Conservation (phyloP, 37 sponge, comb jelly and placozoan genomes). For the Beroe forskalii region DNA sequence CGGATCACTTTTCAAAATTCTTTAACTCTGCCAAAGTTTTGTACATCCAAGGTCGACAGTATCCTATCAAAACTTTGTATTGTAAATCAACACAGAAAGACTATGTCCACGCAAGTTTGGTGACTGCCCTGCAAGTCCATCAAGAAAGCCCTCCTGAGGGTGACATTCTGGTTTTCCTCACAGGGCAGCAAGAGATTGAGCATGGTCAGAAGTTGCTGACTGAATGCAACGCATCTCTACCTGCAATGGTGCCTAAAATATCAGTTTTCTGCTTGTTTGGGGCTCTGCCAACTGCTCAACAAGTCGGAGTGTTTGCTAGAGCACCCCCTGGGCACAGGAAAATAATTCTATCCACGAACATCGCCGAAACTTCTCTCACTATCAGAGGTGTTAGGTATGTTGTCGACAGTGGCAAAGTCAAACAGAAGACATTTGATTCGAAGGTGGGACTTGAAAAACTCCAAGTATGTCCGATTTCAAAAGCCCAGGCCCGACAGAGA, state of each 20-base stretch:
- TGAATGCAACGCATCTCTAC: conserved; percentile 67
- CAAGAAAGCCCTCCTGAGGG: conserved; percentile 71
- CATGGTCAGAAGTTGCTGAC: conserved; percentile 51
- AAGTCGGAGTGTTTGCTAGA: conserved; percentile 66
- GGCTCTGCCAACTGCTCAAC: conserved; percentile 82
- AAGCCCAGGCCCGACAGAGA: conserved; percentile 88
- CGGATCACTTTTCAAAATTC: conserved; percentile 80
- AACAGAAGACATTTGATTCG: conserved; percentile 85
- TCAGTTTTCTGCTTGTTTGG: conserved; percentile 80
- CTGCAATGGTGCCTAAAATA: conserved; percentile 71
- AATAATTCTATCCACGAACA: conserved; percentile 90
- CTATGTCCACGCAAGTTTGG: conserved; percentile 79
- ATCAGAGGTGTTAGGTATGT: conserved; percentile 86
- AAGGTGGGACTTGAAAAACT: conserved; percentile 80
- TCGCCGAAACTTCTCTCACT: conserved; percentile 95
- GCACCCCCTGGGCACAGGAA: conserved; percentile 75
- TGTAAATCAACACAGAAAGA: conserved; percentile 74
- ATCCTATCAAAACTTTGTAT: conserved; percentile 70
- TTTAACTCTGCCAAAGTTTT: conserved; percentile 83
- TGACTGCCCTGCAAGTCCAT: conserved; percentile 86
- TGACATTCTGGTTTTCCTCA: conserved; percentile 88
- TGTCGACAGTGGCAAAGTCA: conserved; percentile 90
- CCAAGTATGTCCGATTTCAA: conserved; percentile 87
- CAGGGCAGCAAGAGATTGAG: conserved; percentile 95
- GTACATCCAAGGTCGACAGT: conserved; percentile 93